A percentile compares a stretch with the other conserved stretches of the same genome.
These are phyloP conservation scores for Poecilia picta DNA, from an alignment of 2,797 vertebrate genomes.

Conservation along the genomic window DNA sequence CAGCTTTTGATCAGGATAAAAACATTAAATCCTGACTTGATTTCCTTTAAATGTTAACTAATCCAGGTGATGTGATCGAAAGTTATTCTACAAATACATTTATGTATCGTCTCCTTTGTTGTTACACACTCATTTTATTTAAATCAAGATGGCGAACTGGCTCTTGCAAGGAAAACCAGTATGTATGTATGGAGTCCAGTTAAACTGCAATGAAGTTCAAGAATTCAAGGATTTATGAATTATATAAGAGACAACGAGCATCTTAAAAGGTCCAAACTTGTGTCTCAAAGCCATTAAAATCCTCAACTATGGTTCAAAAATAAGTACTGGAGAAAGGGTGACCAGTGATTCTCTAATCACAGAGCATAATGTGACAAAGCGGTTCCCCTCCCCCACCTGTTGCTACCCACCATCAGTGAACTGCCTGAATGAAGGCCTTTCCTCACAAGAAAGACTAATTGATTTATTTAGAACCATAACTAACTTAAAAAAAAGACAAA, in stretches of 20 bases:
- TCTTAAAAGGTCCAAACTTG: background rate
- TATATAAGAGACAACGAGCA: background rate
- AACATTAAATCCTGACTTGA: background rate
- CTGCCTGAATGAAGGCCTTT: background rate
- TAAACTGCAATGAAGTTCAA: background rate
- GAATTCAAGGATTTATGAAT: background rate
- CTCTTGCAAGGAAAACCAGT: no score
- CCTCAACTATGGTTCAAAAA: background rate
- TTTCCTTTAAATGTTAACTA: background rate
- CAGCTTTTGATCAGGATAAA: constrained; percentile 2
- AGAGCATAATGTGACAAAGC: background rate
- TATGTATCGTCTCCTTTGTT: background rate
- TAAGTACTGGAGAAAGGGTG: no score
- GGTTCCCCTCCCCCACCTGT: background rate
- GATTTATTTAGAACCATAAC: background rate
- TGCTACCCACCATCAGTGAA: background rate
- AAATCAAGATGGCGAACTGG: no score
- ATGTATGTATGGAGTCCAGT: no score
- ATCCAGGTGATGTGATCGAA: background rate
- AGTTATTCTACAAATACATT: background rate
- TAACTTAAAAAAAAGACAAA: background rate
- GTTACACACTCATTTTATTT: no score
- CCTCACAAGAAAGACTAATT: background rate
- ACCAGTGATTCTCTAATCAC: background rate
- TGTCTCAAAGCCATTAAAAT: background rate